Percentiles rank a stretch among this genome's conserved stretches.
Evolutionary conservation across 1,140 invertebrate species (phyloP).

Genomic region (Aphelenchoides fujianensis): DNA sequence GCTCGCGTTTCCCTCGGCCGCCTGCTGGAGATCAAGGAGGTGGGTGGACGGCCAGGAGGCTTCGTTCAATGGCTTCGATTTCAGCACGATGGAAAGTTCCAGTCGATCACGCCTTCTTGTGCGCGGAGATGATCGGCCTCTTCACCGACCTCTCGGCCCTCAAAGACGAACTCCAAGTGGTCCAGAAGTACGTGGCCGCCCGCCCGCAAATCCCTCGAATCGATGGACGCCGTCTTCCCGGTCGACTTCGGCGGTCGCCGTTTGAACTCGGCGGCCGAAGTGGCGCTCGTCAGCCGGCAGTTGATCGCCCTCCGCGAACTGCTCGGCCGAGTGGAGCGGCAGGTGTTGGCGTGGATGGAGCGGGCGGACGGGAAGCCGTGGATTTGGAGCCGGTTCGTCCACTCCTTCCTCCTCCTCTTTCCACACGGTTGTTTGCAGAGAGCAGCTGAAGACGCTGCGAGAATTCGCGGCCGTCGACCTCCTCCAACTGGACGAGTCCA

Average conservation of each 20-base stretch:
- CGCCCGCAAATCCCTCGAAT: not conserved
- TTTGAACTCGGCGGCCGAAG: not conserved
- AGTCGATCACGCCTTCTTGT: conserved; percentile 3
- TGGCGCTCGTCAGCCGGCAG: not conserved
- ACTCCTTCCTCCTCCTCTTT: too few relatives aligned
- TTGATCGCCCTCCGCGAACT: not conserved
- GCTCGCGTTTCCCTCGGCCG: not conserved
- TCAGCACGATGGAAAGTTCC: not conserved
- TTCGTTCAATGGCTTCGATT: not conserved
- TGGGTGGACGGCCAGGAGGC: not conserved
- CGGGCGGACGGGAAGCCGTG: not conserved
- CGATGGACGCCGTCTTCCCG: not conserved
- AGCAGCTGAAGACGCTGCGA: not conserved
- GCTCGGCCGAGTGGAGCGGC: not conserved
- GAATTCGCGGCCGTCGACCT: not conserved
- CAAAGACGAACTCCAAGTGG: not conserved
- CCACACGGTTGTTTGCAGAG: too few relatives aligned
- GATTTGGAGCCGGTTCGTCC: conserved; percentile 1
- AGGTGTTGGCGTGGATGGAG: not conserved
- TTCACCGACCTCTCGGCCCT: not conserved
- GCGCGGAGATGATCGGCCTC: not conserved
- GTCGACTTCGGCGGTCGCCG: not conserved
- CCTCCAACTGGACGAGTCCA: not conserved
- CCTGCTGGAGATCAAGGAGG: not conserved
- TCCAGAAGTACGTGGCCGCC: not conserved